Percentiles rank a stretch among this genome's conserved stretches.
phyloP scores from a whole-genome alignment of 1,140 invertebrate genomes.

The Drosophila sulfurigaster region DNA sequence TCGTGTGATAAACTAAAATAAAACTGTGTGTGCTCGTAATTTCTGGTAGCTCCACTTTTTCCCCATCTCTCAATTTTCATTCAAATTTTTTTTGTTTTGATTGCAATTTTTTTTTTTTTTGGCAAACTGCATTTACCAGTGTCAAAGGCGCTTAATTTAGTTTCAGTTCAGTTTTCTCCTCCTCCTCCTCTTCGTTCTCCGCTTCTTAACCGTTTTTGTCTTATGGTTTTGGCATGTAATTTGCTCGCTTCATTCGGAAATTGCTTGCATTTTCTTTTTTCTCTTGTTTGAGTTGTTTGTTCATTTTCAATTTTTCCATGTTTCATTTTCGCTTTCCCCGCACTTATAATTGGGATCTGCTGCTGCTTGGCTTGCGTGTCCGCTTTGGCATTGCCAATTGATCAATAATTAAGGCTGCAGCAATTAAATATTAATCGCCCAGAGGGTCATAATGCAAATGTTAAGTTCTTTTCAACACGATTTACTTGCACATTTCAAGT shows the following conservation, averaged over 20 bases:
- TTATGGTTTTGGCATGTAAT: constrained; percentile 79
- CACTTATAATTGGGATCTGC: constrained; percentile 47
- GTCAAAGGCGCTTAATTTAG: constrained; percentile 81
- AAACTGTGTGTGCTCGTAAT: constrained; percentile 69
- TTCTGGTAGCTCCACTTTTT: constrained; percentile 45
- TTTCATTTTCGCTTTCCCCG: constrained; percentile 8
- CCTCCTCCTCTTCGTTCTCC: background rate
- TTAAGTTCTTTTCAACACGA: constrained; percentile 80
- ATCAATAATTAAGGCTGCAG: constrained; percentile 73
- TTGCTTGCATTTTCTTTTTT: constrained; percentile 56
- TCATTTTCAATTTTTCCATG: constrained; percentile 23
- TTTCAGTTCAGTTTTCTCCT: constrained; percentile 38
- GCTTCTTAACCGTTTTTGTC: constrained; percentile 46
- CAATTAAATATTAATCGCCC: constrained; percentile 79
- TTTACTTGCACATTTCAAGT: constrained; percentile 69
- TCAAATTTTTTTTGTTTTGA: constrained; percentile 13
- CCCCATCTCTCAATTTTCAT: constrained; percentile 57
- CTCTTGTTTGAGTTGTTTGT: too few relatives aligned
- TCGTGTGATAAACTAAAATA: constrained; percentile 81
- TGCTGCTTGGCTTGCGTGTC: constrained; percentile 40
- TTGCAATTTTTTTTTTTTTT: constrained; percentile 4
- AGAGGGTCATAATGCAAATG: constrained; percentile 67
- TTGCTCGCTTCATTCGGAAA: constrained; percentile 69
- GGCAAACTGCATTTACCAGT: constrained; percentile 74
- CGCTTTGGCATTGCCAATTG: constrained; percentile 46